Percentiles rank a stretch among this genome's conserved stretches.
Evolutionary conservation across 2,797 vertebrate genomes (phyloP).

Genomic region (Sebastes kiyomatsui): DNA sequence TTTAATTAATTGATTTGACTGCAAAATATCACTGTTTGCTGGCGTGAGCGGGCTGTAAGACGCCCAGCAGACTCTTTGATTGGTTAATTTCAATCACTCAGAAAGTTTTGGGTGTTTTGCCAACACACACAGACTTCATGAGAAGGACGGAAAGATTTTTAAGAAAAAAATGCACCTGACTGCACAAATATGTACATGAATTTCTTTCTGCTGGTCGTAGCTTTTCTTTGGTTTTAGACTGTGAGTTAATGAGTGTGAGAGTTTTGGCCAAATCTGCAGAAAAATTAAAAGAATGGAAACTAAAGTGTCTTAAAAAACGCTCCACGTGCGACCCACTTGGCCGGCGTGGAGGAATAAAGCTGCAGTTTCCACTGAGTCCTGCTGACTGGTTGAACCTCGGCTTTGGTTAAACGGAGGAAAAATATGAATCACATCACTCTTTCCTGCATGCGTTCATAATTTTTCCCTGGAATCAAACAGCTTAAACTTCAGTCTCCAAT

Average conservation of each 20-base stretch:
- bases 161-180: not conserved
- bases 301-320: not conserved
- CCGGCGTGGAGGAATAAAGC: not conserved
- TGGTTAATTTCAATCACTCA: not conserved
- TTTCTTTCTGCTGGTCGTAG: not conserved
- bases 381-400: not conserved
- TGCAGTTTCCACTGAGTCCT: slow-evolving; percentile 20
- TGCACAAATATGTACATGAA: not conserved
- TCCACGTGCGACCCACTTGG: slow-evolving; percentile 32
- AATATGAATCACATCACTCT: slow-evolving; percentile 6
- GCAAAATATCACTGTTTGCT: too few relatives aligned
- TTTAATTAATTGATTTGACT: too few relatives aligned
- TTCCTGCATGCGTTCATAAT: not conserved
- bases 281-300: not conserved
- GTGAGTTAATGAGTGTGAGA: not conserved
- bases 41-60: too few relatives aligned
- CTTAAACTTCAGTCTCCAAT: not conserved
- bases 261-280: not conserved
- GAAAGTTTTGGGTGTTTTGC: not conserved
- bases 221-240: not conserved
- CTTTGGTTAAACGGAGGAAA: slow-evolving; percentile 1
- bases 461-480: not conserved
- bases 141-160: not conserved
- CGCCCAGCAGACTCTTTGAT: too few relatives aligned
- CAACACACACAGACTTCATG: not conserved